Evolutionary conservation across 2,888 invertebrate species (phyloP).

Genomic region (Galerucella pusilla): DNA sequence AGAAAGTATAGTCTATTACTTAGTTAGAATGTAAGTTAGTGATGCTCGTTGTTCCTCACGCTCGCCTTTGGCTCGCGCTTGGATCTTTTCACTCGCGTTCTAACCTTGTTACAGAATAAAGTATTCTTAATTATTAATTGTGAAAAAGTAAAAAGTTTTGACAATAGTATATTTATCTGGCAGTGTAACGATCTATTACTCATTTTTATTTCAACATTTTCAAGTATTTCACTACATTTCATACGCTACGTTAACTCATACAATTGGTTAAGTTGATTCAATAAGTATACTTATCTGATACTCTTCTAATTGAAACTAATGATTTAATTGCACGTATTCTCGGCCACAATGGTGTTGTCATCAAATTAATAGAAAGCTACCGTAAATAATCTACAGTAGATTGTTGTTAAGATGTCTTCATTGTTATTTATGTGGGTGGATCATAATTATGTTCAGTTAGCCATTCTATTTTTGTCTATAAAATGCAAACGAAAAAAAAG

Average conservation of each 20-base stretch:
- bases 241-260: background rate
- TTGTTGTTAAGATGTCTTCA: constrained; percentile 9
- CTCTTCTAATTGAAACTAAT: constrained; percentile 14
- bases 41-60: too few species aligned
- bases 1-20: too few species aligned
- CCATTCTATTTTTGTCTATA: too few species aligned
- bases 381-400: constrained; percentile 9
- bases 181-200: background rate
- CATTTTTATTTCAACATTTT: background rate
- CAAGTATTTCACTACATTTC: background rate
- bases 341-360: constrained; percentile 1
- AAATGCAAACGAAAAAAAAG: too few species aligned
- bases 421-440: background rate
- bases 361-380: constrained; percentile 9
- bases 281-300: constrained; percentile 8
- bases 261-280: constrained; percentile 1
- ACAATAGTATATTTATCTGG: background rate
- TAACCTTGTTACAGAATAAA: too few species aligned
- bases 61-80: too few species aligned
- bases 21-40: too few species aligned
- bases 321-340: constrained; percentile 4
- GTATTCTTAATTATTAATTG: too few species aligned
- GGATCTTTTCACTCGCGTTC: too few species aligned
- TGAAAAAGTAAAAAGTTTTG: too few species aligned
- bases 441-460: background rate